Evolutionary conservation across 2,888 invertebrate species (phyloP), one percentile per base, ranked within the genome.

Genomic region (Orthonevra nobilis): DNA sequence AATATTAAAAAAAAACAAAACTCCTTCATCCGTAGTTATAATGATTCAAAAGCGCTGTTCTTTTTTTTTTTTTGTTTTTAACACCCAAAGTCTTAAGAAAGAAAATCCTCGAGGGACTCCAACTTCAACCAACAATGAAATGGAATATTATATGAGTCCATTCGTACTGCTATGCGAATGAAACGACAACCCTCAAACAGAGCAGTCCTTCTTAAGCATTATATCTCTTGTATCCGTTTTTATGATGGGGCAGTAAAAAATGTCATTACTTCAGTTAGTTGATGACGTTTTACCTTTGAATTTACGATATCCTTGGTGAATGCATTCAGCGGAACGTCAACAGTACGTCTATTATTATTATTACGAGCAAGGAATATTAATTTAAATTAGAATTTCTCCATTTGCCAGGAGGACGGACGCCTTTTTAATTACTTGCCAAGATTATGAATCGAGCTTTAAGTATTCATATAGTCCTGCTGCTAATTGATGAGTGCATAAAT

Each of bases 71-170:
- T 23, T 23, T 23, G 58, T 73, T 54, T 32, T 56, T 30, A 66
- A 56, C 79, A 79, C 73, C 61, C 46, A 1, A 28, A 56, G 14
- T 54, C 56, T 38, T 38, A 48, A 48, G 26, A 38, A 0, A 40
- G 34, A 17, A 19, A 46, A 28, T 60, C 79, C 73, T 66, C 17
- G 9, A n/a, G 79, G 40, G 66, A 66, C 38, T 56, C 30, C 20
- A 69, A 32, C 52, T 42, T 52, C 42, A 64, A 42, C 64, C 46
- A 44, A 68, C 79, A 79, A 79, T 79, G 73, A 79, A 79, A 73
- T 79, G 73, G 79, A 79, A 79, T 79, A 68, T 79, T 79, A 79
- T 79, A 79, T 79, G 79, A 79, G 79, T 79, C 79, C 79, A 68
- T 79, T 79, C 79, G 79, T 79, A 73, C 79, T 66, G 46, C 19